Percentiles rank a stretch among this genome's conserved stretches.
Evolutionary conservation across 2,888 invertebrate species (phyloP).

Genomic region (Hanleya hanleyi): DNA sequence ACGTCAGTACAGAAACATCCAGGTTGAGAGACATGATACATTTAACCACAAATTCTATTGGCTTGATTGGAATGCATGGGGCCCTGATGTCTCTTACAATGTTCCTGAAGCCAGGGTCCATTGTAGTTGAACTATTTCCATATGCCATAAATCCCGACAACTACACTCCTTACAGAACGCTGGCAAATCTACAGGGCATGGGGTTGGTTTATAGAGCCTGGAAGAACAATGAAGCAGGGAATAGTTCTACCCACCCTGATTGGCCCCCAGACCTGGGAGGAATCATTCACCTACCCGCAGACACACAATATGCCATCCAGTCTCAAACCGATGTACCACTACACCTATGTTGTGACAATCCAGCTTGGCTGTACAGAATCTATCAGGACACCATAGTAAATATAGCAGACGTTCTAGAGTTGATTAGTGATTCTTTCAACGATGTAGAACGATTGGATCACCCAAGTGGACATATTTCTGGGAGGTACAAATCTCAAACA

Average conservation of each 20-base stretch:
- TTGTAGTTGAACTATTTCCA: slow-evolving; percentile 76
- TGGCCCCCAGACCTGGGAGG: slow-evolving; percentile 72
- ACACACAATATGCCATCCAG: slow-evolving; percentile 65
- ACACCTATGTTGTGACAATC: slow-evolving; percentile 75
- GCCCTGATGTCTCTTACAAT: slow-evolving; percentile 73
- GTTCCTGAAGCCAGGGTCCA: slow-evolving; percentile 71
- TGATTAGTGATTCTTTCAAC: slow-evolving; percentile 41
- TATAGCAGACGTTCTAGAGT: slow-evolving; percentile 42
- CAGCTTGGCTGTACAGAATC: slow-evolving; percentile 75
- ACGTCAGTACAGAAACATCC: slow-evolving; percentile 59
- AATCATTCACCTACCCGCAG: slow-evolving; percentile 67
- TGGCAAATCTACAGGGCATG: slow-evolving; percentile 67
- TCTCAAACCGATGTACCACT: slow-evolving; percentile 65
- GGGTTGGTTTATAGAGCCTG: slow-evolving; percentile 72
- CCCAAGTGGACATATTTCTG: too few relatives aligned
- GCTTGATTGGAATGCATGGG: slow-evolving; percentile 75
- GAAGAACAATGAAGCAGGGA: slow-evolving; percentile 68
- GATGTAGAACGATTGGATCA: background rate
- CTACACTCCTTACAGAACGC: slow-evolving; percentile 74
- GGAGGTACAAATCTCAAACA: background rate
- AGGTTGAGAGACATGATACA: slow-evolving; percentile 61
- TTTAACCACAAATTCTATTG: slow-evolving; percentile 48
- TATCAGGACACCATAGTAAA: slow-evolving; percentile 76
- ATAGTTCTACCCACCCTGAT: slow-evolving; percentile 71
- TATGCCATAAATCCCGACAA: slow-evolving; percentile 74